Percentiles rank a stretch among this genome's conserved stretches.
These are phyloP conservation scores for Physella acuta DNA, from an alignment of 1,140 invertebrate genomes.

Conservation along the genomic window DNA sequence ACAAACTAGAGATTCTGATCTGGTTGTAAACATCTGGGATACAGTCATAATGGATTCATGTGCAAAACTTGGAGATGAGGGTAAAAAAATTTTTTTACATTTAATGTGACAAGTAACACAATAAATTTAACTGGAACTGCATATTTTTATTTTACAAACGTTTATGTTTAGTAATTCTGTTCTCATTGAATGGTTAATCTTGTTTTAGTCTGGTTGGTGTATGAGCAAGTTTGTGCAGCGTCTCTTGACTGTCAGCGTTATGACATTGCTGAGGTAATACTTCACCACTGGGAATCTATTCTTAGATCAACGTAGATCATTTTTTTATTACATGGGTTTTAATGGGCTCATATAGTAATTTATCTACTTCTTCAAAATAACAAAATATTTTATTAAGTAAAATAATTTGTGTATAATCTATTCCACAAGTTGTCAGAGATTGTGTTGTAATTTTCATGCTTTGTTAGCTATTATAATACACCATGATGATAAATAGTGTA, in stretches of 20 bases:
- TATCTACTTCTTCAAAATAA: too few species aligned
- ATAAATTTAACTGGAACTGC: too few species aligned
- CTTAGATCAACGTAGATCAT: too few species aligned
- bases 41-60: conserved; percentile 72
- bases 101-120: too few species aligned
- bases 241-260: conserved; percentile 83
- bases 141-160: conserved; percentile 18
- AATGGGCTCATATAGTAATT: too few species aligned
- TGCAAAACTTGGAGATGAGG: conserved; percentile 87
- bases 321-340: too few species aligned
- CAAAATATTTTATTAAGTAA: too few species aligned
- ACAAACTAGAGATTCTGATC: conserved; percentile 83
- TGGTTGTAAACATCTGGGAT: conserved; percentile 86
- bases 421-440: too few species aligned
- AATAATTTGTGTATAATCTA: too few species aligned
- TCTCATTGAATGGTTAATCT: neutral
- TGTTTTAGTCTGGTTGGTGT: conserved; percentile 68
- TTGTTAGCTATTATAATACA: too few species aligned
- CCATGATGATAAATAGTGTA: too few species aligned
- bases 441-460: too few species aligned
- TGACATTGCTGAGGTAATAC: conserved; percentile 71
- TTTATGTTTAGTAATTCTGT: neutral
- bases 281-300: neutral
- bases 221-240: conserved; percentile 92
- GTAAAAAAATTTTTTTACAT: conserved; percentile 66